Conservation (phyloP, 30 jellyfish, hydroid and myxozoan genomes). For the Catostylus mosaicus region DNA sequence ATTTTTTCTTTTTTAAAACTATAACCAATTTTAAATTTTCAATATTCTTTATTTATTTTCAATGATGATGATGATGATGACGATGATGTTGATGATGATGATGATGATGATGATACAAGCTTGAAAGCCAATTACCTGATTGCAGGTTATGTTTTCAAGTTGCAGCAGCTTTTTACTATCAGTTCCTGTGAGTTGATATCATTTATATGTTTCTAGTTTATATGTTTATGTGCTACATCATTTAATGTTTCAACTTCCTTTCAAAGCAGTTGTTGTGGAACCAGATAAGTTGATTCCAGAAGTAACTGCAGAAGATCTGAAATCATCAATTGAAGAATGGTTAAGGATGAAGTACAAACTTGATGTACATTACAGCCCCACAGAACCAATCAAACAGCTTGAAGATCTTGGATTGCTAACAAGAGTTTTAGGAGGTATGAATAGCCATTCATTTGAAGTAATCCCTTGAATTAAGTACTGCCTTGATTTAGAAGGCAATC, state of each 20-base stretch:
- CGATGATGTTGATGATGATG: too few species aligned
- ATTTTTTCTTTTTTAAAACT: neutral
- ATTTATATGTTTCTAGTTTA: too few species aligned
- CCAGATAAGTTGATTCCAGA: slow-evolving; percentile 14
- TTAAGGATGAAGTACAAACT: slow-evolving; percentile 40
- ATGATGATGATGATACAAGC: too few species aligned
- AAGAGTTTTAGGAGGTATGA: slow-evolving; percentile 51
- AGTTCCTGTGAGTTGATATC: too few species aligned
- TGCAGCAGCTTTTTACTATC: too few species aligned
- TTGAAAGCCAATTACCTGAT: too few species aligned
- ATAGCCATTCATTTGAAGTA: neutral
- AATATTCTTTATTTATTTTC: slow-evolving; percentile 21
- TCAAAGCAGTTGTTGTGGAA: neutral
- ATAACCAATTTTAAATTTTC: neutral
- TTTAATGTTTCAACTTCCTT: too few species aligned
- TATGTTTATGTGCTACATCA: too few species aligned
- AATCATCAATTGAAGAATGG: slow-evolving; percentile 73
- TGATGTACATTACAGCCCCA: slow-evolving; percentile 61
- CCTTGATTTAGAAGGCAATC: too few species aligned
- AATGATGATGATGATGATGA: slow-evolving; percentile 1
- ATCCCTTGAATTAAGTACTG: neutral
- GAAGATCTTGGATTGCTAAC: slow-evolving; percentile 77
- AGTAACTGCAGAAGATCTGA: slow-evolving; percentile 61
- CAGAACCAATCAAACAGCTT: slow-evolving; percentile 70
- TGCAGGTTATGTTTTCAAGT: too few species aligned